Conservation (phyloP, 2,113 vertebrate species). For the Holacanthus passer region DNA sequence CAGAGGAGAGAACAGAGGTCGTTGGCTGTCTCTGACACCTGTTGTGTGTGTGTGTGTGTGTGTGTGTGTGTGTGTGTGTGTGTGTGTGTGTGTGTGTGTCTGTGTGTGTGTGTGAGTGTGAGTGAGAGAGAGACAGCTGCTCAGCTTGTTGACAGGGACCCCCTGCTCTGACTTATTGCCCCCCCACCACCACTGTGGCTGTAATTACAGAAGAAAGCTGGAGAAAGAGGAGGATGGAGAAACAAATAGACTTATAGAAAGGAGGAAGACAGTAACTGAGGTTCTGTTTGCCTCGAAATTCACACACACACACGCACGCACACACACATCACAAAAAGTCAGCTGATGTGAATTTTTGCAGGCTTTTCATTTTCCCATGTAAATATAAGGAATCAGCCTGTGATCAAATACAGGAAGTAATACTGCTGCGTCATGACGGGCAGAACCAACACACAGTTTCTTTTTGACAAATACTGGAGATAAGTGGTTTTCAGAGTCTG, state of each 20-base stretch:
- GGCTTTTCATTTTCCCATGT: constrained; percentile 36
- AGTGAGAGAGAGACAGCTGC: constrained; percentile 66
- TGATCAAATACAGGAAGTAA: constrained; percentile 53
- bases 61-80: constrained; percentile 26
- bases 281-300: not conserved
- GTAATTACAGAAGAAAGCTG: constrained; percentile 63
- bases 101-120: constrained; percentile 26
- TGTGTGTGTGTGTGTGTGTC: constrained; percentile 35
- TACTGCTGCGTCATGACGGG: constrained; percentile 32
- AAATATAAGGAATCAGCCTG: constrained; percentile 32
- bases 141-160: constrained; percentile 38
- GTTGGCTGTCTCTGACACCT: constrained; percentile 74
- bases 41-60: constrained; percentile 52
- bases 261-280: not conserved
- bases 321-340: constrained; percentile 40
- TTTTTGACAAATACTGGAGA: not conserved
- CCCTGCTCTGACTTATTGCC: constrained; percentile 33
- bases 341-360: constrained; percentile 59
- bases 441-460: not conserved
- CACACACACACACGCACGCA: constrained; percentile 8
- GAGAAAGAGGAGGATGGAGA: constrained; percentile 24
- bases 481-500: too few relatives aligned
- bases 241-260: not conserved
- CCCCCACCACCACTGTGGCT: constrained; percentile 13
- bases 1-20: constrained; percentile 70